Evolutionary conservation across 2,888 invertebrate genomes (phyloP).

Genomic region (Microplitis manilae): DNA sequence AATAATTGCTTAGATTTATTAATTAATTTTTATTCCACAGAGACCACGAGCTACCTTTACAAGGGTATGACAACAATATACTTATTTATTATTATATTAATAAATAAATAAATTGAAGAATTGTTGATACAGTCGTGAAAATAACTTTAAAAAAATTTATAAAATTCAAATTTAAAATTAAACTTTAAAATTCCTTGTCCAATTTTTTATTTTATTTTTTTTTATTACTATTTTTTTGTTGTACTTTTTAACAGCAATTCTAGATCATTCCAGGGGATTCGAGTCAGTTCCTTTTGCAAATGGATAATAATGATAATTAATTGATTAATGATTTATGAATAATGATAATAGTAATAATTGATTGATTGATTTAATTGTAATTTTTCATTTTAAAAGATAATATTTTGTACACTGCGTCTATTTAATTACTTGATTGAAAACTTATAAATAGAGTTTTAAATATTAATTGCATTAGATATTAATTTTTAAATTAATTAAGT

Average conservation of each 20-base stretch:
- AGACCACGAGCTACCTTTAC: not conserved
- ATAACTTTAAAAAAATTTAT: constrained; percentile 44
- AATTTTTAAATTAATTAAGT: constrained; percentile 43
- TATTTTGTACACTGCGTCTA: constrained; percentile 24
- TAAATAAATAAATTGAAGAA: constrained; percentile 49
- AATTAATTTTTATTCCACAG: not conserved
- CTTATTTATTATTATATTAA: constrained; percentile 17
- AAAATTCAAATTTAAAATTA: constrained; percentile 17
- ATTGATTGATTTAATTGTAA: constrained; percentile 30
- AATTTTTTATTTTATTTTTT: constrained; percentile 44
- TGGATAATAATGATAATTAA: constrained; percentile 52
- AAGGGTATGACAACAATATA: constrained; percentile 2
- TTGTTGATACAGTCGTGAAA: constrained; percentile 61
- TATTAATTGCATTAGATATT: not conserved
- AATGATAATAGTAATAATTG: constrained; percentile 31
- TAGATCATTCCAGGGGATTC: constrained; percentile 66
- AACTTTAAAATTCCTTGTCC: not conserved
- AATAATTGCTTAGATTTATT: not conserved
- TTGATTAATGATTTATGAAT: constrained; percentile 28
- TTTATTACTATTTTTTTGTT: constrained; percentile 47
- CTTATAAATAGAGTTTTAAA: not conserved
- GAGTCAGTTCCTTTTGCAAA: constrained; percentile 62
- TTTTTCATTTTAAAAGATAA: constrained; percentile 17
- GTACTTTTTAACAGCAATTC: constrained; percentile 62
- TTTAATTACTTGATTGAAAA: not conserved